Base-by-base conservation (phyloP, 2,888 invertebrate genomes). In the Rhyacophila evoluta region DNA sequence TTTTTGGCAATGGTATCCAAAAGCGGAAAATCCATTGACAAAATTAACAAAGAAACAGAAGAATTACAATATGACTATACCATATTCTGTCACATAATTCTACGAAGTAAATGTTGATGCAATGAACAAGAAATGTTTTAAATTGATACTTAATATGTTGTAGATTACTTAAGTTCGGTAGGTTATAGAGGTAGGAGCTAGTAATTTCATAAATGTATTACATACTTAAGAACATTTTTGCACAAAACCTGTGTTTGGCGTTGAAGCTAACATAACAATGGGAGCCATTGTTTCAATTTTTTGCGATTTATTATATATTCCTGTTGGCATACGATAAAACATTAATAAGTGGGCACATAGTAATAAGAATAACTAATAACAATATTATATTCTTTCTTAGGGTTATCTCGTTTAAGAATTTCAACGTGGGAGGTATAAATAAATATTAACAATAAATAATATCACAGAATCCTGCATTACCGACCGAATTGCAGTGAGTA, bases 401-500 rank as follows among this genome's bases (percentile, higher is more conserved):
- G 25, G 55, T 19, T 55, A 55, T 55, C 55, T 55, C 10, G 55
- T 19, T 8, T 55, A 55, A 55, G 55, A 55, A 25, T 8, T 55
- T 25, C 55, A 2, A 55, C 25, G 55, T 55, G 55, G 55, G 55
- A 19, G 55, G 55, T 55, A 55, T 55, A 8, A 33, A 33, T n/a
- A n/a, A n/a, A n/a, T n/a, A n/a, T 12, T 39, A 55, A 55, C 19
- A 55, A 55, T 55, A 55, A 55, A 55, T 41, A 41, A 41, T 55
- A 55, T 55, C 19, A 55, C 19, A 25, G 10, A 55, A 8, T 55
- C 55, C 55, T 55, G 55, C 55, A 25, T 8, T 55, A 55, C 19
- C 55, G 55, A 25, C 55, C 55, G 55, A 55, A 19, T 55, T 55
- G 55, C 55, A 55, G 19, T 55, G 10, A 8, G 2, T 2, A 33